These are phyloP conservation scores for Acrocephalus scirpaceus DNA, from an alignment of 2,797 vertebrate genomes.

Conservation along the genomic window DNA sequence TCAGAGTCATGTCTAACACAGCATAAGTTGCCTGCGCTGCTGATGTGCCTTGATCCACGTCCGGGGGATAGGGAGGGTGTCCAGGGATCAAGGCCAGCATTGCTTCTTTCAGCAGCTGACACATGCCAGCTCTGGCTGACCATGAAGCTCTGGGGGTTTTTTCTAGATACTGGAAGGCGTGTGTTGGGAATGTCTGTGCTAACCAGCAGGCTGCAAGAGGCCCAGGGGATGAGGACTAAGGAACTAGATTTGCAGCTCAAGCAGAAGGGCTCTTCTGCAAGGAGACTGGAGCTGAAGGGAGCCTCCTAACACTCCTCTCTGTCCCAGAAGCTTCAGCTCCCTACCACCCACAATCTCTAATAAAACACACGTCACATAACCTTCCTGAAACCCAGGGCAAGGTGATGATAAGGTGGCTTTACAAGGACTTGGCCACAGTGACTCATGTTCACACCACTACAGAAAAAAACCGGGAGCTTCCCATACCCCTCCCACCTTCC, in stretches of 20 bases:
- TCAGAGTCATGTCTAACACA: neutral
- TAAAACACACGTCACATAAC: neutral
- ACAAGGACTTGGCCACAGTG: neutral
- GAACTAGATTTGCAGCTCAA: neutral
- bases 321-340: neutral
- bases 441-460: neutral
- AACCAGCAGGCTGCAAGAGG: neutral
- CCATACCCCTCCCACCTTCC: neutral
- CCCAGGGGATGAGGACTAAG: neutral
- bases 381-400: neutral
- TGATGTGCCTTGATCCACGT: neutral
- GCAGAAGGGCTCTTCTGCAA: fast-evolving
- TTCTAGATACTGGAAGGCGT: neutral
- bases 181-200: neutral
- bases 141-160: neutral
- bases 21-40: neutral
- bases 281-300: neutral
- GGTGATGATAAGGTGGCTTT: neutral
- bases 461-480: neutral
- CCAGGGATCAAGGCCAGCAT: neutral
- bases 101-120: slow-evolving; percentile 24
- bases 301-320: neutral
- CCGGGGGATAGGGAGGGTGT: neutral
- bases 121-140: neutral
- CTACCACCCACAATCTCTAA: neutral